These are phyloP conservation scores for Caenorhabditis sp. DNA, from an alignment of 2,888 invertebrate genomes.

Conservation along the genomic window DNA sequence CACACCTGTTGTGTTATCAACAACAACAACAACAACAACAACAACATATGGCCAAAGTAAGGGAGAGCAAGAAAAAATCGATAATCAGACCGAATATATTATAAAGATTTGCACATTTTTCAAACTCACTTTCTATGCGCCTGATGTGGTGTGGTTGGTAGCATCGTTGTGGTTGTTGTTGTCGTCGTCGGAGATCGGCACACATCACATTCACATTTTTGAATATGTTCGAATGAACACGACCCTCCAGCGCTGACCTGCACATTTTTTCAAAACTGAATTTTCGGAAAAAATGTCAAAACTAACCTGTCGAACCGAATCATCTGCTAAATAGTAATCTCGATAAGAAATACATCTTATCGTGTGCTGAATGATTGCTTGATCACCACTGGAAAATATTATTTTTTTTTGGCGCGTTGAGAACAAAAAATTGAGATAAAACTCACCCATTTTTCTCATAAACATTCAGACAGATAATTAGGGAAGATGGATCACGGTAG, in stretches of 20 bases:
- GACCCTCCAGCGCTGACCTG: constrained; percentile 39
- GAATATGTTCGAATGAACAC: constrained; percentile 38
- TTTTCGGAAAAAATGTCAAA: not conserved
- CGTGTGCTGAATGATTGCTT: constrained; percentile 39
- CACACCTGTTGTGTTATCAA: too few relatives aligned
- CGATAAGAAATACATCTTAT: constrained; percentile 49
- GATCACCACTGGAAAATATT: constrained; percentile 20
- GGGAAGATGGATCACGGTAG: constrained; percentile 53
- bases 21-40: too few relatives aligned
- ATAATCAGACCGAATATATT: too few relatives aligned
- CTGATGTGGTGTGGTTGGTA: constrained; percentile 14
- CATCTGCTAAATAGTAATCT: constrained; percentile 46
- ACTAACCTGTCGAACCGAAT: constrained; percentile 22
- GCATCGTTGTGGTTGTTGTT: constrained; percentile 12
- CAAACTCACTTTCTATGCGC: constrained; percentile 31
- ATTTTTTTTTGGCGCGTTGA: too few relatives aligned
- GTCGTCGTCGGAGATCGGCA: constrained; percentile 36
- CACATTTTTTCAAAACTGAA: constrained; percentile 1
- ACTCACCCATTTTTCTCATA: constrained; percentile 45
- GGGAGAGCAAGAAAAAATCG: too few relatives aligned
- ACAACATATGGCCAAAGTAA: too few relatives aligned
- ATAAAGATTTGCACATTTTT: not conserved
- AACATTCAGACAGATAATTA: constrained; percentile 49
- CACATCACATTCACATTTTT: constrained; percentile 50
- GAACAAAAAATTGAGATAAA: not conserved